Conservation (phyloP, 2,113 vertebrate species). For the Passer montanus region DNA sequence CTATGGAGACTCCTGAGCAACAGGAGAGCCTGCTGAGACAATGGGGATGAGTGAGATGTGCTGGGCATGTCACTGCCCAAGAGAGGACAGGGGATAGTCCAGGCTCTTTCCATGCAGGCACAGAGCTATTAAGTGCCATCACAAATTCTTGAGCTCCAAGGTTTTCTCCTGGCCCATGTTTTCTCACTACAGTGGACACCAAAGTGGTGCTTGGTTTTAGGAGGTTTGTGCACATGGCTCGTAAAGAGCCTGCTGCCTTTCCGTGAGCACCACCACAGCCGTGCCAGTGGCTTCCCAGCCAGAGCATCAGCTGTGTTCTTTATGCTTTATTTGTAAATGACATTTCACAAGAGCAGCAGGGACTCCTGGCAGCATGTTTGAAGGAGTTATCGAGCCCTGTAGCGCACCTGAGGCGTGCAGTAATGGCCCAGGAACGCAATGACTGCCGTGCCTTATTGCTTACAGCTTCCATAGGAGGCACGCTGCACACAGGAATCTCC, state of each 20-base stretch:
- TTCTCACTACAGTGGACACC: background rate
- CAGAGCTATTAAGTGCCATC: background rate
- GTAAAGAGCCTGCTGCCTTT: background rate
- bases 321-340: constrained; percentile 26
- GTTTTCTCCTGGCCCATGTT: background rate
- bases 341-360: constrained; percentile 10
- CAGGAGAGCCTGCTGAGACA: background rate
- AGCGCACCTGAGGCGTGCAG: background rate
- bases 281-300: background rate
- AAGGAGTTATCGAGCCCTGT: constrained; percentile 5
- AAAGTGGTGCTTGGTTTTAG: background rate
- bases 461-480: background rate
- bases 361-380: background rate
- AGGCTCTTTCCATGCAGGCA: background rate
- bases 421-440: background rate
- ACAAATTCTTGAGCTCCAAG: background rate
- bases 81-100: background rate
- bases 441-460: background rate
- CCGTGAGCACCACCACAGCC: background rate
- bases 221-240: background rate
- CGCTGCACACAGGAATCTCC: background rate
- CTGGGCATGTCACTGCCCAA: background rate
- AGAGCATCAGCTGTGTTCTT: background rate
- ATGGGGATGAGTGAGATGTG: background rate
- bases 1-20: background rate